Conservation (phyloP, 1,140 invertebrate genomes). For the Ceratina calcarata region DNA sequence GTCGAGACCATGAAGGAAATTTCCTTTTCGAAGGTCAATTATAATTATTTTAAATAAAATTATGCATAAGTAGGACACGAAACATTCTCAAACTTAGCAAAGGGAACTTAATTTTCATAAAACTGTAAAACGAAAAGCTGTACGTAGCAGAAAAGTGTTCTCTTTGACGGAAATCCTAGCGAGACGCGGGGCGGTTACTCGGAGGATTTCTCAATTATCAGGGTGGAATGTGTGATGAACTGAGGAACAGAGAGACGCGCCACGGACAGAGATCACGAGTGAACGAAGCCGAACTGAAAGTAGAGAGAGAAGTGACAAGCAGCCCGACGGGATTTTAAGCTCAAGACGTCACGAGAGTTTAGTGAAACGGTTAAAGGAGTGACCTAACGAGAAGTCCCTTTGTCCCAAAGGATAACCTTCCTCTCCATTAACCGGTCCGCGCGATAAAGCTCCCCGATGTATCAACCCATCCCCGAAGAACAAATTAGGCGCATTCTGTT, state of each 20-base stretch:
- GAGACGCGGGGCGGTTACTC: constrained; percentile 23
- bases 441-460: constrained; percentile 42
- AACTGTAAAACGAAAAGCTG: constrained; percentile 17
- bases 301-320: constrained; percentile 48
- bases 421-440: constrained; percentile 47
- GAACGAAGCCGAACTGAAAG: constrained; percentile 29
- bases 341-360: constrained; percentile 65
- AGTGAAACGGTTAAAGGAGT: constrained; percentile 63
- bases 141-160: background rate
- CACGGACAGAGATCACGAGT: constrained; percentile 17
- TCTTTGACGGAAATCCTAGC: constrained; percentile 24
- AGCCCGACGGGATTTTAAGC: constrained; percentile 71
- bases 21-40: too few relatives aligned
- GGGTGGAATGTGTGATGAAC: constrained; percentile 62
- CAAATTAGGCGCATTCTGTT: constrained; percentile 44
- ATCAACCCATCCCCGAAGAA: constrained; percentile 43
- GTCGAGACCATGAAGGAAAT: too few relatives aligned
- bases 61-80: too few relatives aligned
- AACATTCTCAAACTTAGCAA: too few relatives aligned
- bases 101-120: background rate
- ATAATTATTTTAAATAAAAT: too few relatives aligned
- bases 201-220: constrained; percentile 63
- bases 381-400: constrained; percentile 60
- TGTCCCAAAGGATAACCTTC: constrained; percentile 57
- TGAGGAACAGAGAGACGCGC: constrained; percentile 23